Conservation (phyloP, 2,113 vertebrate species). For the Nycticorax nycticorax region DNA sequence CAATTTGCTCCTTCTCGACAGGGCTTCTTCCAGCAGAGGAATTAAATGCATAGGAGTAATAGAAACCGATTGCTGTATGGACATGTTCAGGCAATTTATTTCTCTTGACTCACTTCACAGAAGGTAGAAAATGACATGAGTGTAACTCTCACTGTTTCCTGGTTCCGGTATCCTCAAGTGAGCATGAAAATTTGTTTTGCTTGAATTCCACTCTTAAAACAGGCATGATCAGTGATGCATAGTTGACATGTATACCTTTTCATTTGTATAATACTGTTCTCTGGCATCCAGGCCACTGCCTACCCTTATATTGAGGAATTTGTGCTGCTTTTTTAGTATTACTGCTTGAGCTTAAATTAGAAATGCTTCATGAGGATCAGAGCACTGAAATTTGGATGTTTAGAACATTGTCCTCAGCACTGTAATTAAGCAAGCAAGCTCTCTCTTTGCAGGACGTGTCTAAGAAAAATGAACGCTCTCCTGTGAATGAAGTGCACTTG, state of each 20-base stretch:
- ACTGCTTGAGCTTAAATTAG: neutral
- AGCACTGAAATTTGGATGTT: neutral
- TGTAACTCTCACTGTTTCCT: neutral
- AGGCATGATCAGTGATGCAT: neutral
- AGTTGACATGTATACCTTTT: neutral
- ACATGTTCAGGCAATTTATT: neutral
- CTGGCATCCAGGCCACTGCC: neutral
- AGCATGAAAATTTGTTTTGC: neutral
- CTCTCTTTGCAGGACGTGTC: constrained; percentile 86
- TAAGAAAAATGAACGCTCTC: constrained; percentile 92
- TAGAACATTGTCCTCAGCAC: neutral
- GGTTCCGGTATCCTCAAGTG: neutral
- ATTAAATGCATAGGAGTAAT: neutral
- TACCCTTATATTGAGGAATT: neutral
- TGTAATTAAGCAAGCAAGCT: neutral
- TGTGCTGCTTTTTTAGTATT: neutral
- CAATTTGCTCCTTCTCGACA: neutral
- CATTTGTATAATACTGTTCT: neutral
- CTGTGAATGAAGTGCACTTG: constrained; percentile 94
- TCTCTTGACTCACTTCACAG: neutral
- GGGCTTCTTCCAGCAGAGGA: neutral
- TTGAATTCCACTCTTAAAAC: neutral
- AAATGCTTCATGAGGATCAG: neutral
- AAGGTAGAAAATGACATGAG: neutral
- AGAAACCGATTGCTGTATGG: neutral